A percentile compares a stretch with the other conserved stretches of the same genome.
Evolutionary conservation across 2,797 vertebrate species (phyloP).

Genomic region (Syngnathus rostellatus): DNA sequence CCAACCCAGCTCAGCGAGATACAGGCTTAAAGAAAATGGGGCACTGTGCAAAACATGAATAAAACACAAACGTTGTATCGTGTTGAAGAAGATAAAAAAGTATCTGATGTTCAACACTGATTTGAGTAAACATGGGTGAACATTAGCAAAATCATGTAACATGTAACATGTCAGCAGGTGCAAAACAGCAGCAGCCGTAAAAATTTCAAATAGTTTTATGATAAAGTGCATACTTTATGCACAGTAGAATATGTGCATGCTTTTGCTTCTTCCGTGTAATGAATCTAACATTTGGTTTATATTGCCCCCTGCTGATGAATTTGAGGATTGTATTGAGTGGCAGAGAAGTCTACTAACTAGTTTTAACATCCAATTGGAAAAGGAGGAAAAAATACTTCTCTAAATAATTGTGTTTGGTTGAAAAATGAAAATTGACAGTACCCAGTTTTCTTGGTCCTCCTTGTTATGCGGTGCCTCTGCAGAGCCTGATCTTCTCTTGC

Average conservation of each 20-base stretch:
- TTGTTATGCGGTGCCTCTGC: slow-evolving; percentile 37
- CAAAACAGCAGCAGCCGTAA: too few relatives aligned
- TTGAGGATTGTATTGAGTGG: not conserved
- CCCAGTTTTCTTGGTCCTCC: slow-evolving; percentile 81
- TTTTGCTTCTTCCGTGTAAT: not conserved
- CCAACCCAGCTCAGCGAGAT: too few relatives aligned
- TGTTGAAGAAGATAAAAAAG: not conserved
- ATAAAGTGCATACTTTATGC: too few relatives aligned
- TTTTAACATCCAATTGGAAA: too few relatives aligned
- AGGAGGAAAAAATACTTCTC: not conserved
- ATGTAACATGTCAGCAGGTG: too few relatives aligned
- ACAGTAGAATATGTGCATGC: too few relatives aligned
- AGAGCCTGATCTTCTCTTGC: slow-evolving; percentile 70
- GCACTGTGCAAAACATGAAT: not conserved
- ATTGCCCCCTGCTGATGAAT: not conserved
- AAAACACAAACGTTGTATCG: not conserved
- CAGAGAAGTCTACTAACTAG: not conserved
- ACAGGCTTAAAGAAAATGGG: not conserved
- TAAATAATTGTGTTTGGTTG: not conserved
- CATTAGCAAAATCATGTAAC: not conserved
- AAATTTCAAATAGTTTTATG: too few relatives aligned
- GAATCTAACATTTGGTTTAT: slow-evolving; percentile 1
- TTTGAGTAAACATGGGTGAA: not conserved
- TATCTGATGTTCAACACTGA: not conserved
- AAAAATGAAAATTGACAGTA: slow-evolving; percentile 36